Evolutionary conservation across 2,797 vertebrate species (phyloP), one percentile per base, ranked within the genome.

Genomic region (Melanotaenia nigrans): DNA sequence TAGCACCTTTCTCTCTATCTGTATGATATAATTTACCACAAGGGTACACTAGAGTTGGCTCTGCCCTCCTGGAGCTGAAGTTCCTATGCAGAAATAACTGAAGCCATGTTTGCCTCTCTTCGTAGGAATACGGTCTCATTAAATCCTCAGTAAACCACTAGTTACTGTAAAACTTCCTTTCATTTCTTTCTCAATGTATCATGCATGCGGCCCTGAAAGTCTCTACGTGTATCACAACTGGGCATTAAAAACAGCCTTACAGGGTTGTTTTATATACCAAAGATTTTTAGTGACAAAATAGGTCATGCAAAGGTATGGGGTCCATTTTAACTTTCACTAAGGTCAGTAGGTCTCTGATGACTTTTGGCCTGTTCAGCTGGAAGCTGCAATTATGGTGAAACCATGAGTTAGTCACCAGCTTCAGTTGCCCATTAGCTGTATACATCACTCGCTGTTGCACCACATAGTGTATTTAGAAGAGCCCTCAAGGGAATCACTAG

Each of bases 291-390:
- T 62, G 67, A 82, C 79, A 87, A 81, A 92, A 80, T 80, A 77
- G 89, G 89, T 86, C 87, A 79, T 65, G 67, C 71, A 58, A 71
- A 80, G 64, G 71, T 81, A 85, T 45, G 62, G 51, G 71, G 79
- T 55, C 45, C 47, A 60, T 69, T 77, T 70, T 67, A 79, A 70
- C 77, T 80, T 77, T 65, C 56, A 75, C 77, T 90, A 92, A 93
- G 90, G 93, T 93, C 89, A 92, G 77, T 72, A 86, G 90, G 86
- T 87, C 90, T 83, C 86, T 72, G 76, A 71, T 86, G 88, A 87
- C 85, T 87, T 77, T 64, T 82, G 87, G 82, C 86, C 81, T 81
- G 75, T 90, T 90, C 88, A 79, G 86, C 90, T 85, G 88, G 89
- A 85, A 92, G 89, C 91, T 81, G 87, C 86, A 92, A 89, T 93